A percentile compares a stretch with the other conserved stretches of the same genome.
These are phyloP conservation scores for Thera britannica DNA, from an alignment of 2,888 invertebrate genomes.

Conservation along the genomic window DNA sequence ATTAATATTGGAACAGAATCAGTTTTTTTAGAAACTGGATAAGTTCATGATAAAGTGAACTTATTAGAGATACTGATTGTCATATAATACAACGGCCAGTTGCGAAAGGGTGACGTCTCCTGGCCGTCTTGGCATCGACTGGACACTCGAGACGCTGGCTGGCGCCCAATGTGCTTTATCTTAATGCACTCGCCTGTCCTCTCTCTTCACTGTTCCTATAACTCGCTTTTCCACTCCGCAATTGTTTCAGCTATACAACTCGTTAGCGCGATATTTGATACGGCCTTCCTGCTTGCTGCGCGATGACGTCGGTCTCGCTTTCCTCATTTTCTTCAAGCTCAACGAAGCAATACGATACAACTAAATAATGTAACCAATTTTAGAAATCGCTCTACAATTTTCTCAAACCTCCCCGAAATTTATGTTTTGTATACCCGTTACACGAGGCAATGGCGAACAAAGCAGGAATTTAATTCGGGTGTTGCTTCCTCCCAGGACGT, in stretches of 20 bases:
- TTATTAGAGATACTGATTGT: conserved; percentile 26
- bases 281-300: conserved; percentile 9
- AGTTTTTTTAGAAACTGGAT: background rate
- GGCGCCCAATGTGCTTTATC: conserved; percentile 77
- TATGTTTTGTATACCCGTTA: conserved; percentile 48
- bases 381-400: conserved; percentile 57
- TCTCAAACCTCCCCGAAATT: conserved; percentile 57
- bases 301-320: conserved; percentile 7
- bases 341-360: conserved; percentile 43
- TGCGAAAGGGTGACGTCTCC: conserved; percentile 44
- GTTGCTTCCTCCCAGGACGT: conserved; percentile 63
- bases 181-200: conserved; percentile 78
- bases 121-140: conserved; percentile 66
- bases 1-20: background rate
- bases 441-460: conserved; percentile 56
- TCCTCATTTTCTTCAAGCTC: conserved; percentile 34
- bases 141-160: conserved; percentile 80
- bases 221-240: conserved; percentile 69
- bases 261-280: conserved; percentile 55
- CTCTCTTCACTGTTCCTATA: conserved; percentile 67
- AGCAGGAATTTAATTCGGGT: conserved; percentile 80
- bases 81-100: conserved; percentile 32
- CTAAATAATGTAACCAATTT: conserved; percentile 60
- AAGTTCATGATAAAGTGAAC: conserved; percentile 11
- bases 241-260: conserved; percentile 66